These are phyloP conservation scores for Molossus alvarezi DNA, from an alignment of 2,797 vertebrate species.

Conservation along the genomic window DNA sequence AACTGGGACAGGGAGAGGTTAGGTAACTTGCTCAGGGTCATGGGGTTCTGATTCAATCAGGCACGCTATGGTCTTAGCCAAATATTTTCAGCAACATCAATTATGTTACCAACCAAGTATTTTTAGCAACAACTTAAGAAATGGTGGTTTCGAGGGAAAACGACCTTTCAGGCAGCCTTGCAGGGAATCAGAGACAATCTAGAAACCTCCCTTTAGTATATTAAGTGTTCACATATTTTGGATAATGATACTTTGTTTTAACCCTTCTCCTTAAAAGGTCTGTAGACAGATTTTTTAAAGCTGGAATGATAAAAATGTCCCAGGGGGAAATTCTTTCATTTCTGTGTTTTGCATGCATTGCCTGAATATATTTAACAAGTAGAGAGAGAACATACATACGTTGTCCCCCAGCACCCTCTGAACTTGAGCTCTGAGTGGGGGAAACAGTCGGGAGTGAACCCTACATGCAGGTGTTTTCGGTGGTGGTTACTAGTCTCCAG, in stretches of 20 bases:
- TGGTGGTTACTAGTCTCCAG: slow-evolving; percentile 52
- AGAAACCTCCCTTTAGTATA: background rate
- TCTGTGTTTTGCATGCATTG: slow-evolving; percentile 54
- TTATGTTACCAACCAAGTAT: background rate
- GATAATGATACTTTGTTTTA: slow-evolving; percentile 38
- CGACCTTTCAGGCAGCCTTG: background rate
- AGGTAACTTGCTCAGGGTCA: background rate
- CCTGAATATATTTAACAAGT: slow-evolving; percentile 68
- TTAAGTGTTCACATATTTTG: slow-evolving; percentile 55
- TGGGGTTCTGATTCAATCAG: background rate
- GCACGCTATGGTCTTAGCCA: background rate
- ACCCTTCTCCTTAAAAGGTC: slow-evolving; percentile 38
- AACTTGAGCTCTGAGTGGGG: background rate
- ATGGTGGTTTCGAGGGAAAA: background rate
- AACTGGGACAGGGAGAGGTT: background rate
- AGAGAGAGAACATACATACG: slow-evolving; percentile 26
- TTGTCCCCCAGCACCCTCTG: slow-evolving; percentile 26
- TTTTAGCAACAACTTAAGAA: slow-evolving; percentile 62
- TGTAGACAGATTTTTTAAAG: slow-evolving; percentile 56
- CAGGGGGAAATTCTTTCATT: slow-evolving; percentile 26
- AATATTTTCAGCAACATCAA: slow-evolving; percentile 53
- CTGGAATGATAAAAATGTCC: background rate
- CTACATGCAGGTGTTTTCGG: slow-evolving; percentile 65
- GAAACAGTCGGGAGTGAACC: background rate
- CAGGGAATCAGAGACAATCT: background rate